These are phyloP conservation scores for Sphinx pinastri DNA, from an alignment of 2,888 invertebrate genomes.

Conservation along the genomic window DNA sequence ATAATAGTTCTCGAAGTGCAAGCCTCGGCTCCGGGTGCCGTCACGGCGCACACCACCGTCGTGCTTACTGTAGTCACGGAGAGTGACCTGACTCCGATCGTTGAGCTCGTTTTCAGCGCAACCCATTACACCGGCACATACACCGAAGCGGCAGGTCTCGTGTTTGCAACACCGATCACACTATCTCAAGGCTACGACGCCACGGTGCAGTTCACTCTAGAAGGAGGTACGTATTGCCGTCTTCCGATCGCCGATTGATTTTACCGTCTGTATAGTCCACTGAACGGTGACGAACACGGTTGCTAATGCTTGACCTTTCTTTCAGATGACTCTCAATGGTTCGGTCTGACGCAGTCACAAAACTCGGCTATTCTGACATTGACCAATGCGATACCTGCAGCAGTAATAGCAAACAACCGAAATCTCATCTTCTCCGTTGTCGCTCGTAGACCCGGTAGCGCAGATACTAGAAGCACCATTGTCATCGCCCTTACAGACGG, in stretches of 20 bases:
- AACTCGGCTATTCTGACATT: not conserved
- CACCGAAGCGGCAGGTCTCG: slow-evolving; percentile 34
- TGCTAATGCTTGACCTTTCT: not conserved
- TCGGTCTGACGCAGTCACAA: not conserved
- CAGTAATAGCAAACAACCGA: slow-evolving; percentile 35
- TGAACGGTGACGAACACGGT: not conserved
- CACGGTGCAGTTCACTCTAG: slow-evolving; percentile 10
- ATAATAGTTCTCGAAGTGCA: not conserved
- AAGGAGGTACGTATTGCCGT: slow-evolving; percentile 1
- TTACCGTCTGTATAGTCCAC: no score
- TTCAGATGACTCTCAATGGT: slow-evolving; percentile 1
- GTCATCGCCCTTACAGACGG: slow-evolving; percentile 41
- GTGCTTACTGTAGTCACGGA: slow-evolving; percentile 2
- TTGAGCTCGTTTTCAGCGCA: slow-evolving; percentile 42
- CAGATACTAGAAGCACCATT: slow-evolving; percentile 39
- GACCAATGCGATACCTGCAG: not conserved
- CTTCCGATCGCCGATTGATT: no score
- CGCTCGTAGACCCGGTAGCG: slow-evolving; percentile 41
- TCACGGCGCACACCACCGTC: slow-evolving; percentile 1
- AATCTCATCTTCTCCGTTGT: slow-evolving; percentile 41
- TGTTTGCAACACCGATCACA: slow-evolving; percentile 4
- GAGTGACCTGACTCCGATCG: slow-evolving; percentile 1
- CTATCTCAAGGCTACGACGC: slow-evolving; percentile 11
- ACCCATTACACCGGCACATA: slow-evolving; percentile 41
- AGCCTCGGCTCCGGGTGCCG: not conserved